These are phyloP conservation scores for Hafferia zeledoni DNA, from an alignment of 2,797 vertebrate genomes.

Conservation along the genomic window DNA sequence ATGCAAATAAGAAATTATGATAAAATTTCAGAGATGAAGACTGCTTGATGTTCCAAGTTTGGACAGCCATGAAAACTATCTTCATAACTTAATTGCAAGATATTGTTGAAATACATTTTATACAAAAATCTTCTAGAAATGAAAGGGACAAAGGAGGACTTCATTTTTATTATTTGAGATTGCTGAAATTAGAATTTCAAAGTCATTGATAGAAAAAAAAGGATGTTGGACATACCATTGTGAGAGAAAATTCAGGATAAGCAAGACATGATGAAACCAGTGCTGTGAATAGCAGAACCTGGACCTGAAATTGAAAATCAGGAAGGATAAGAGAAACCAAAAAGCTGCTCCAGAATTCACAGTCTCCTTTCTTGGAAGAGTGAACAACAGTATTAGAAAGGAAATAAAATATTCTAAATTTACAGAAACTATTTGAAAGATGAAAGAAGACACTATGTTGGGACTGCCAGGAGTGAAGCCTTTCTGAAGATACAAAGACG, in stretches of 20 bases:
- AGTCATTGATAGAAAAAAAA: neutral
- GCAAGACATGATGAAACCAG: neutral
- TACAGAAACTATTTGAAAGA: neutral
- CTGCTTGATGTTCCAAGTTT: neutral
- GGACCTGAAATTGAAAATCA: neutral
- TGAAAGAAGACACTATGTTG: neutral
- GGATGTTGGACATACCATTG: neutral
- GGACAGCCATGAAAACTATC: neutral
- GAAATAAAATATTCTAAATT: neutral
- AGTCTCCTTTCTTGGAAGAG: neutral
- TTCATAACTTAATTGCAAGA: neutral
- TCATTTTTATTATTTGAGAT: neutral
- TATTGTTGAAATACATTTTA: neutral
- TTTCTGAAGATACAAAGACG: neutral
- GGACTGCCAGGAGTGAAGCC: neutral
- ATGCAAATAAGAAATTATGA: neutral
- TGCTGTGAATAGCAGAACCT: neutral
- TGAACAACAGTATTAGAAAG: neutral
- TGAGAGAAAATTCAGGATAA: neutral
- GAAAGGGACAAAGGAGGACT: neutral
- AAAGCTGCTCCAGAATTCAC: neutral
- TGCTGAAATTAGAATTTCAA: neutral
- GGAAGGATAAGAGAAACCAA: neutral
- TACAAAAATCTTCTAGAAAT: neutral
- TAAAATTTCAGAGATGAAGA: neutral